Evolutionary conservation across 1,140 invertebrate genomes (phyloP).

Genomic region (Dendroctonus ponderosae): DNA sequence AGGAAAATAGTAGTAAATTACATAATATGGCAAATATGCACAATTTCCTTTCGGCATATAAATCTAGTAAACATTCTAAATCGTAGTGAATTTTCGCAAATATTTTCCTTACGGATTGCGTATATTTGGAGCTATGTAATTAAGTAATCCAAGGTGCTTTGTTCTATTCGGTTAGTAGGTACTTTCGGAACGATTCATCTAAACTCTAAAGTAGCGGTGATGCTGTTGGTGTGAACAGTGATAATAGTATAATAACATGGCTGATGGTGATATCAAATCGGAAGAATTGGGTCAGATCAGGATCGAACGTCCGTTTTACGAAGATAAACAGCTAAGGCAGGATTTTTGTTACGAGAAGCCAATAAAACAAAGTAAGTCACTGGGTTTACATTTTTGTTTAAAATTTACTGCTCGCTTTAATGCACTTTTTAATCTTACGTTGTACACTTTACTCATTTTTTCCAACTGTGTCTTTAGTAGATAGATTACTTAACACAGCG

Average conservation of each 20-base stretch:
- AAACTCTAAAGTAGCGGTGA: background rate
- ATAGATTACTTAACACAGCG: background rate
- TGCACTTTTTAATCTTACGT: background rate
- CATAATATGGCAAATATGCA: too few relatives aligned
- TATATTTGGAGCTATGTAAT: constrained; percentile 6
- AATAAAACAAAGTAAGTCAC: constrained; percentile 56
- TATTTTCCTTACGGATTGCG: constrained; percentile 9
- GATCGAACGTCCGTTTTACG: constrained; percentile 57
- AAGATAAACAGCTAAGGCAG: constrained; percentile 61
- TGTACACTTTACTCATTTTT: background rate
- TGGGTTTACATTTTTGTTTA: constrained; percentile 5
- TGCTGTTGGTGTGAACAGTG: background rate
- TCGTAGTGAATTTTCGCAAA: background rate
- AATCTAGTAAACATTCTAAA: too few relatives aligned
- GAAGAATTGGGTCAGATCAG: constrained; percentile 36
- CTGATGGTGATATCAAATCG: background rate
- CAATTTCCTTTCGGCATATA: too few relatives aligned
- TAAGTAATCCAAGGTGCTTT: background rate
- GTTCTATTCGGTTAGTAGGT: constrained; percentile 1
- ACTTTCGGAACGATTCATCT: background rate
- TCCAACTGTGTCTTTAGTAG: background rate
- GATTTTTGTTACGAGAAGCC: constrained; percentile 62
- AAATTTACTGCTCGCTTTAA: background rate
- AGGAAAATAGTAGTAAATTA: too few relatives aligned
- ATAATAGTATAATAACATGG: background rate